phyloP scores from a whole-genome alignment of 2,797 vertebrate species.

The Thripadectes ignobilis region DNA sequence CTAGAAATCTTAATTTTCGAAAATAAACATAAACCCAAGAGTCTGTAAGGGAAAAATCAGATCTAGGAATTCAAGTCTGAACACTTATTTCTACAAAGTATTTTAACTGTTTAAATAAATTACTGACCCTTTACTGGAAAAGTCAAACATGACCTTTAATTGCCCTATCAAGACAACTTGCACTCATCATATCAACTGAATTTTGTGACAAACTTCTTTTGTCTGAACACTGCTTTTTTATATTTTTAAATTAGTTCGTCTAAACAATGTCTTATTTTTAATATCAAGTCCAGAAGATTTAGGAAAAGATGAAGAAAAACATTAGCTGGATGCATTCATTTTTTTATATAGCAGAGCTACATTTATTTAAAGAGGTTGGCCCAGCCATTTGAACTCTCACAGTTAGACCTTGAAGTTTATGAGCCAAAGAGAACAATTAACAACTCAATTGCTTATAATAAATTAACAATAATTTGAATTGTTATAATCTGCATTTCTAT shows the following conservation, averaged over 20 bases:
- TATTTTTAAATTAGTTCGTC: background rate
- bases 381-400: constrained; percentile 2
- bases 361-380: constrained; percentile 29
- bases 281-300: background rate
- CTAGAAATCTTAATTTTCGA: background rate
- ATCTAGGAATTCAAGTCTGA: background rate
- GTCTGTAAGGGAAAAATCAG: background rate
- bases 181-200: background rate
- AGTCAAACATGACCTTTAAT: background rate
- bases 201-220: background rate
- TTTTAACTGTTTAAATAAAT: background rate
- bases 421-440: constrained; percentile 61
- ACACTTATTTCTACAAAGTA: background rate
- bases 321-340: background rate
- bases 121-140: background rate
- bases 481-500: constrained; percentile 44
- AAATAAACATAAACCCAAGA: background rate
- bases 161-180: background rate
- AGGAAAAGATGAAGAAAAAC: background rate
- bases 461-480: constrained; percentile 61
- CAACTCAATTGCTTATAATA: constrained; percentile 40
- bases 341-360: background rate
- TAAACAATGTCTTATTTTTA: background rate
- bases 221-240: background rate
- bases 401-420: constrained; percentile 59